These are phyloP conservation scores for Cryptus viduatorius DNA, from an alignment of 2,888 invertebrate genomes.

Conservation along the genomic window DNA sequence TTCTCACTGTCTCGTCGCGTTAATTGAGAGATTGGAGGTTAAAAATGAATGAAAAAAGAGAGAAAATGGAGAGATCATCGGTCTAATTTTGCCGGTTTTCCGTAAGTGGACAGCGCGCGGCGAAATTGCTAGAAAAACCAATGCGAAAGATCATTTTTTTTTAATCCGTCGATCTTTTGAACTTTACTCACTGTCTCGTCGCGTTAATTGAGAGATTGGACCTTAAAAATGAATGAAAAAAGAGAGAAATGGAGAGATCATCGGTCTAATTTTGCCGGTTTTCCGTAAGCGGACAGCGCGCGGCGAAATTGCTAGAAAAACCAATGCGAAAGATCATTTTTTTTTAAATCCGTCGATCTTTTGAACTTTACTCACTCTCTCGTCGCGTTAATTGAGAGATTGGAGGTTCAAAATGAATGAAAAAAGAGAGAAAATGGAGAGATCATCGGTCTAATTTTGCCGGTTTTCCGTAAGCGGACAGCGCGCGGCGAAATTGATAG, in stretches of 20 bases:
- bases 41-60: conserved; percentile 3
- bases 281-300: neutral
- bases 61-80: neutral
- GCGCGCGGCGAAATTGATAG: too few species aligned
- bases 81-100: conserved; percentile 7
- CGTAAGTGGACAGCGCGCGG: too few species aligned
- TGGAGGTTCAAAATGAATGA: conserved; percentile 11
- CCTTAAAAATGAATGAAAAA: too few species aligned
- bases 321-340: neutral
- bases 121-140: too few species aligned
- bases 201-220: too few species aligned
- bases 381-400: neutral
- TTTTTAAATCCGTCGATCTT: neutral
- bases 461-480: too few species aligned
- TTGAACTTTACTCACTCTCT: neutral
- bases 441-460: neutral
- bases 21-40: neutral
- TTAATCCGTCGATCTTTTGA: too few species aligned
- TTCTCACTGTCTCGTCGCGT: neutral
- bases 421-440: neutral
- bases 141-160: too few species aligned
- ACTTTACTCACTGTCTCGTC: too few species aligned
- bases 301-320: neutral
- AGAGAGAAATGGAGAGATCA: too few species aligned
- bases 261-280: too few species aligned